Percentiles rank a stretch among this genome's conserved stretches.
These are phyloP conservation scores for Lepus europaeus DNA, from an alignment of 2,113 vertebrate genomes.

Conservation along the genomic window DNA sequence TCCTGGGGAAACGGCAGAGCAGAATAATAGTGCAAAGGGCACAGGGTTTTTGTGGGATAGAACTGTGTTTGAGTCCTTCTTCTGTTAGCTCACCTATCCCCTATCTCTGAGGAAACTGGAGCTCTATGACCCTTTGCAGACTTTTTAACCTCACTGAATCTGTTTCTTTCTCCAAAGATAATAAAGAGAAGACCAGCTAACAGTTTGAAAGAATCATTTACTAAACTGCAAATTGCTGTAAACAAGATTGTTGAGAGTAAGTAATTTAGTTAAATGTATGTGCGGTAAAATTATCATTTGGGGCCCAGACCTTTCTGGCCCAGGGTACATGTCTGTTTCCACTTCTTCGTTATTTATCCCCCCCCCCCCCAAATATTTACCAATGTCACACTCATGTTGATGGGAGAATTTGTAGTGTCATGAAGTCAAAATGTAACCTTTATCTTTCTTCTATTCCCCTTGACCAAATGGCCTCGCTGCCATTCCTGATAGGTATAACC, in stretches of 20 bases:
- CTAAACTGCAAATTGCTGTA: background rate
- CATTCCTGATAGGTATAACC: background rate
- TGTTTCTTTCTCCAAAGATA: constrained; percentile 12
- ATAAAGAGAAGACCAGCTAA: background rate
- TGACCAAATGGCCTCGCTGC: background rate
- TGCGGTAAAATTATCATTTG: background rate
- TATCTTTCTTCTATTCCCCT: background rate
- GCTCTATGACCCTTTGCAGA: background rate
- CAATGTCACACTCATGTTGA: background rate
- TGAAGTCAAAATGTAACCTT: constrained; percentile 21
- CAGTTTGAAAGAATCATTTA: background rate
- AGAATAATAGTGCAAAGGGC: background rate
- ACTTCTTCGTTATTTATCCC: background rate
- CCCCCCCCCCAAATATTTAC: too few relatives aligned
- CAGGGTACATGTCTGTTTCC: background rate
- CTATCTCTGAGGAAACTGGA: constrained; percentile 19
- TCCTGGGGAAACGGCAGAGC: background rate
- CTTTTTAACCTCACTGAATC: background rate
- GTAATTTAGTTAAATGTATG: background rate
- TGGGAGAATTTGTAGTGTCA: background rate
- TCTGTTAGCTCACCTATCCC: background rate
- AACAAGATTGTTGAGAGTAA: background rate
- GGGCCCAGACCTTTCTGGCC: background rate
- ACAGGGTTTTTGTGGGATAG: background rate
- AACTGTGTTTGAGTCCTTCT: background rate